phyloP scores from a whole-genome alignment of 2,888 invertebrate species.

The Chirona hameri region DNA sequence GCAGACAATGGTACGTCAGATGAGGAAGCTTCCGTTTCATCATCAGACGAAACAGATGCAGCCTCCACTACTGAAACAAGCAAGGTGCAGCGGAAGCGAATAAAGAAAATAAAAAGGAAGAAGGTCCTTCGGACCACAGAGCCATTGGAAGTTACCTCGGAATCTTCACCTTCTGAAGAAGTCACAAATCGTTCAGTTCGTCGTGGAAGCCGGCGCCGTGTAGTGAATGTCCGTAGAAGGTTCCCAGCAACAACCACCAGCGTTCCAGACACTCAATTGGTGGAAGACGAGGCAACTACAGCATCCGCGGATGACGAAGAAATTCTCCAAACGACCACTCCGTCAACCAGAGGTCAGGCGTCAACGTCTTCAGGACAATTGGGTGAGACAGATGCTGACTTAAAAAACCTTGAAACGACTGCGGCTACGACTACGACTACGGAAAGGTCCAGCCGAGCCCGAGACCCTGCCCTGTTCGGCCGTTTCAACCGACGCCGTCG shows the following conservation, averaged over 20 bases:
- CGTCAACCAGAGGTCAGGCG: background rate
- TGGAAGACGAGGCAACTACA: too few relatives aligned
- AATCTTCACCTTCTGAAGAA: background rate
- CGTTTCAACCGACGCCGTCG: background rate
- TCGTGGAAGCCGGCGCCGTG: background rate
- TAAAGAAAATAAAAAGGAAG: background rate
- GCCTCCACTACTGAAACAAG: too few relatives aligned
- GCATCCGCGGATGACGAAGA: background rate
- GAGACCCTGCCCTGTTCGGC: background rate
- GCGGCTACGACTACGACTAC: background rate
- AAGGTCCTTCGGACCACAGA: background rate
- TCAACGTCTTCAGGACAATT: background rate
- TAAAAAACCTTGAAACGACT: background rate
- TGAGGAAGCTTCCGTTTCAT: too few relatives aligned
- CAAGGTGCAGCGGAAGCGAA: background rate
- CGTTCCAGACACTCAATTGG: background rate
- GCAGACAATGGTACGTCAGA: background rate
- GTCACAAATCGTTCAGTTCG: background rate
- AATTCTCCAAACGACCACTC: too few relatives aligned
- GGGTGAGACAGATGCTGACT: background rate
- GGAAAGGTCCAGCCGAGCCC: background rate
- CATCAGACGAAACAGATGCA: too few relatives aligned
- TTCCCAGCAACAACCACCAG: background rate
- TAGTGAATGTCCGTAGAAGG: background rate
- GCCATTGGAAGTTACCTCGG: background rate